Percentiles rank a stretch among this genome's conserved stretches.
phyloP scores from a whole-genome alignment of 2,113 vertebrate species.

The Loxodonta africana region DNA sequence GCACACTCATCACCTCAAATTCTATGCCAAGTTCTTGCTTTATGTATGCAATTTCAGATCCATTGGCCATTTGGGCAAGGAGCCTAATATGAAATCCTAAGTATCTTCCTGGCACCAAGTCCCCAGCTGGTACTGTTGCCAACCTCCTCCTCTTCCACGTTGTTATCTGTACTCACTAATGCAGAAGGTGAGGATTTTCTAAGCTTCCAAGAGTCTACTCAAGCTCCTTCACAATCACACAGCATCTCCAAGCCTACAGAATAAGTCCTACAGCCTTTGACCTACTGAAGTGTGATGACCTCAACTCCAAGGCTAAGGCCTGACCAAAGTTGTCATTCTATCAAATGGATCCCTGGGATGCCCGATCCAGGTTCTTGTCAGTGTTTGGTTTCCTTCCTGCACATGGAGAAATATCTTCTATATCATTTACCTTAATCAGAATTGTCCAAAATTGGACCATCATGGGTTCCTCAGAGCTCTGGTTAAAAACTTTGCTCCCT shows the following conservation, averaged over 20 bases:
- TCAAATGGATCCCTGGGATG: background rate
- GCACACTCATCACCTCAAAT: conserved; percentile 76
- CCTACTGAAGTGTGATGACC: background rate
- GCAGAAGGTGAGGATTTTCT: conserved; percentile 45
- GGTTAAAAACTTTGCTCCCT: background rate
- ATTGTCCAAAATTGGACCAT: background rate
- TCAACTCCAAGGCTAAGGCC: background rate
- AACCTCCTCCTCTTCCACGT: conserved; percentile 37
- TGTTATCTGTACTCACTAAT: conserved; percentile 33
- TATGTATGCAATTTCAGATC: conserved; percentile 81
- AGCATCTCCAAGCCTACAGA: background rate
- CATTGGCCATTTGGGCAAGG: conserved; percentile 75
- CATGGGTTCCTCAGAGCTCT: conserved; percentile 6
- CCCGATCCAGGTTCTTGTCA: background rate
- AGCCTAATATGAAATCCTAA: conserved; percentile 86
- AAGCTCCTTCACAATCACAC: background rate
- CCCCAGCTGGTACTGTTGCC: conserved; percentile 72
- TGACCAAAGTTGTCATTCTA: background rate
- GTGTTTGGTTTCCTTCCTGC: conserved; percentile 66
- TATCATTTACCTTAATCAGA: conserved; percentile 49
- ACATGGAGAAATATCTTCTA: conserved; percentile 46
- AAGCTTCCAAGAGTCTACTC: background rate
- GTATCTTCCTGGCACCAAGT: conserved; percentile 87
- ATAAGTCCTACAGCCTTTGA: background rate
- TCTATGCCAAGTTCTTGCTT: conserved; percentile 83